Percentiles rank a stretch among this genome's conserved stretches.
phyloP scores from a whole-genome alignment of 2,888 invertebrate genomes.

The Chrysodeixis includens region DNA sequence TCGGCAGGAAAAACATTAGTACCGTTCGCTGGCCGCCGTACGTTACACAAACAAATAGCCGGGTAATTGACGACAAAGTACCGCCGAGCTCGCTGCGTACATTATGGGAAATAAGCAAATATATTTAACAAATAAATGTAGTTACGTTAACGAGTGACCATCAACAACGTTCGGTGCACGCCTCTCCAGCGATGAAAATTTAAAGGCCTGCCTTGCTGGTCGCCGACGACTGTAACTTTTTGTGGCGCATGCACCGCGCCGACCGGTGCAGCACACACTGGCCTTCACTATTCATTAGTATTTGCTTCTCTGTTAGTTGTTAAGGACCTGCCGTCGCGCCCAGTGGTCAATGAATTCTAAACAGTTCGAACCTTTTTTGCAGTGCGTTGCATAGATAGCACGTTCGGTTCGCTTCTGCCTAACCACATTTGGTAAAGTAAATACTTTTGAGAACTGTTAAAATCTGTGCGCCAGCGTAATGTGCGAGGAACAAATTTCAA shows the following conservation, averaged over 20 bases:
- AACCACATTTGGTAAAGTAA: too few species aligned
- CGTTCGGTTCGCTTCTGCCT: too few species aligned
- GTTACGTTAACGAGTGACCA: not conserved
- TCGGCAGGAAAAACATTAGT: conserved; percentile 9
- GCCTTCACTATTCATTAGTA: not conserved
- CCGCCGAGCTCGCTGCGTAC: conserved; percentile 9
- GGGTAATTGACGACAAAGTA: conserved; percentile 10
- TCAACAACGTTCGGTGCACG: conserved; percentile 25
- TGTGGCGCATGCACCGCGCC: not conserved
- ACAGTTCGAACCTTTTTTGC: too few species aligned
- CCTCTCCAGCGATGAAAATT: conserved; percentile 32
- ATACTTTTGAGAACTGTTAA: too few species aligned
- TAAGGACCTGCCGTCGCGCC: not conserved
- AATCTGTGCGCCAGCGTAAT: not conserved
- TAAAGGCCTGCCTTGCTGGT: conserved; percentile 20
- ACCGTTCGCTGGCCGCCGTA: conserved; percentile 11
- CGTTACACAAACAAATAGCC: conserved; percentile 18
- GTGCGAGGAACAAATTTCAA: not conserved
- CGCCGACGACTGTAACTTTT: conserved; percentile 8
- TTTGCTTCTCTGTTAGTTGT: not conserved
- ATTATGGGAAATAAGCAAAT: conserved; percentile 25
- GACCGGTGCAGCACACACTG: not conserved
- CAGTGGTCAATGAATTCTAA: not conserved
- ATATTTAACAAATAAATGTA: conserved; percentile 13
- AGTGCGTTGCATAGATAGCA: not conserved